Evolutionary conservation across 2,113 vertebrate species (phyloP), one percentile per base, ranked within the genome.

Genomic region (Zosterops pallidus): DNA sequence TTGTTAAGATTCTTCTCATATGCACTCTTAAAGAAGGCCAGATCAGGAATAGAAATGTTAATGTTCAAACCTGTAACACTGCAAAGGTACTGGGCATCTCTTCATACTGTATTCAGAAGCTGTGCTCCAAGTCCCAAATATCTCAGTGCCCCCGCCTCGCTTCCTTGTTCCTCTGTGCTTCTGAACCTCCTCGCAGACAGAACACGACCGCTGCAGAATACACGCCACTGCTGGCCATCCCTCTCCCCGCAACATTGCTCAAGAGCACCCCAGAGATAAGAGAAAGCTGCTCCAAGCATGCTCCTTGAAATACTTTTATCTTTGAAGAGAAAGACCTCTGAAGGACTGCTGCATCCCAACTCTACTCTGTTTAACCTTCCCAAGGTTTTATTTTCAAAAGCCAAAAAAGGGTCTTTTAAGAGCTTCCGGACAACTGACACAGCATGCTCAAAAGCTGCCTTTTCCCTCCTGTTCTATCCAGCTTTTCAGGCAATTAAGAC

Each of bases 301-400:
- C 70, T 90, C 93, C 90, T 93, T 91, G 83, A 96, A 94, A 94
- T 31, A 33, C 76, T 92, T 94, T 95, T 28, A 92, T 93, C 91
- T 94, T 88, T 81, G 60, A 92, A 52, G 56, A 93, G 76, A 92
- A 92, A 92, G 86, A 81, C 90, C 83, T 94, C 83, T 90, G 44
- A 95, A 90, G 76, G 83, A 84, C 86, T 84, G 53, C 29, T 0
- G 0, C 0, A 0, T 87, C 62, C 57, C 5, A 4, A 86, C 64
- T 64, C 71, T 28, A 80, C 56, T 77, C 79, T 90, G 82, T 64
- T 95, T 95, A 94, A 95, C 93, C 87, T 95, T 95, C 71, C 92
- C 92, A 93, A 90, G 80, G 86, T 93, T 96, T 92, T 93, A 77
- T 86, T 88, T 93, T 94, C 94, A 90, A 93, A 94, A 94, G 83